Percentiles rank a stretch among this genome's conserved stretches.
phyloP scores from a whole-genome alignment of 1,140 invertebrate genomes.

The Drosophila tropicalis region DNA sequence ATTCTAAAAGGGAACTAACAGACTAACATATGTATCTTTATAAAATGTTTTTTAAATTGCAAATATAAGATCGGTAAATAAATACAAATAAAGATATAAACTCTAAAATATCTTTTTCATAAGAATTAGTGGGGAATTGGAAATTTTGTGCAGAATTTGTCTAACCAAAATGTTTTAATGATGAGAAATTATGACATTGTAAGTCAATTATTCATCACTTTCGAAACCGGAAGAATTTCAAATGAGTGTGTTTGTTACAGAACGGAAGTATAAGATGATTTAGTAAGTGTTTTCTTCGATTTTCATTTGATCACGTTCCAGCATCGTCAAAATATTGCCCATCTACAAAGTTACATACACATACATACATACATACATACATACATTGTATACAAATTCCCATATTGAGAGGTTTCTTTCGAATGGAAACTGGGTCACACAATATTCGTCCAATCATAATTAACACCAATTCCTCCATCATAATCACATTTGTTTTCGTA shows the following conservation, averaged over 20 bases:
- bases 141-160: no score
- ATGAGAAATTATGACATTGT: no score
- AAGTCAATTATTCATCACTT: no score
- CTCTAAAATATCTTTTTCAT: no score
- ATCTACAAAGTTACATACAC: neutral
- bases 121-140: no score
- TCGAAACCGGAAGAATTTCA: neutral
- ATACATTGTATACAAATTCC: neutral
- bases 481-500: constrained; percentile 16
- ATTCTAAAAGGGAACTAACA: no score
- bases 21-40: no score
- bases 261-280: neutral
- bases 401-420: neutral
- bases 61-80: no score
- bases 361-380: no score
- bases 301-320: neutral
- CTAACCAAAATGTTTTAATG: no score
- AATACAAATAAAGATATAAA: no score
- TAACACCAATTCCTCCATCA: constrained; percentile 8
- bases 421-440: constrained; percentile 7
- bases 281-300: neutral
- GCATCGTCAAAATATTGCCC: neutral
- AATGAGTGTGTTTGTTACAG: neutral
- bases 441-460: neutral
- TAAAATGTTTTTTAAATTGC: no score